These are phyloP conservation scores for Erebia ligea DNA, from an alignment of 2,888 invertebrate species.

Conservation along the genomic window DNA sequence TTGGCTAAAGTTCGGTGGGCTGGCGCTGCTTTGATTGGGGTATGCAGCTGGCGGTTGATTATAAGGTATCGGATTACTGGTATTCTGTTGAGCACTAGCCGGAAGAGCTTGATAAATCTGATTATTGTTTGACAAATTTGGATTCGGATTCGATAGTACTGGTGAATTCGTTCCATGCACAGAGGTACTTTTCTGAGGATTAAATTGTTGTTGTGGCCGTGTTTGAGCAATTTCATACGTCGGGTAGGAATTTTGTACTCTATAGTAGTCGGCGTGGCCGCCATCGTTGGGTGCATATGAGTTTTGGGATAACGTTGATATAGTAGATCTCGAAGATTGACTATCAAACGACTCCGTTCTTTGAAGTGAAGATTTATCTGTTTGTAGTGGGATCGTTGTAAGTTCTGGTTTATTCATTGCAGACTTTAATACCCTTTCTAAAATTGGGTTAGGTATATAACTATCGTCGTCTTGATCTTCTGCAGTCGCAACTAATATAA, in stretches of 20 bases:
- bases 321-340: constrained; percentile 78
- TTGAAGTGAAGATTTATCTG: constrained; percentile 75
- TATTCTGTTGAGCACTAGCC: constrained; percentile 56
- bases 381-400: constrained; percentile 76
- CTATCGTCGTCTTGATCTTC: constrained; percentile 96
- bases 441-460: constrained; percentile 94
- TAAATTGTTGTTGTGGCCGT: constrained; percentile 66
- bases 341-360: constrained; percentile 80
- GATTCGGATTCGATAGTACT: constrained; percentile 54
- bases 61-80: constrained; percentile 68
- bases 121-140: constrained; percentile 52
- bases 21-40: constrained; percentile 61
- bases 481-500: constrained; percentile 95
- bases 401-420: constrained; percentile 90
- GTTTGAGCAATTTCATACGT: constrained; percentile 67
- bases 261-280: constrained; percentile 67
- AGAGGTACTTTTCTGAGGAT: constrained; percentile 62
- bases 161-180: constrained; percentile 65
- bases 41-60: constrained; percentile 69
- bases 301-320: constrained; percentile 76
- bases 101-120: constrained; percentile 72
- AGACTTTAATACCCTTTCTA: constrained; percentile 92
- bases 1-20: constrained; percentile 75
- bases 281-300: constrained; percentile 64
- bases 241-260: constrained; percentile 67